Conservation (phyloP, 2,113 vertebrate species). For the Gallinago paraguaiae region DNA sequence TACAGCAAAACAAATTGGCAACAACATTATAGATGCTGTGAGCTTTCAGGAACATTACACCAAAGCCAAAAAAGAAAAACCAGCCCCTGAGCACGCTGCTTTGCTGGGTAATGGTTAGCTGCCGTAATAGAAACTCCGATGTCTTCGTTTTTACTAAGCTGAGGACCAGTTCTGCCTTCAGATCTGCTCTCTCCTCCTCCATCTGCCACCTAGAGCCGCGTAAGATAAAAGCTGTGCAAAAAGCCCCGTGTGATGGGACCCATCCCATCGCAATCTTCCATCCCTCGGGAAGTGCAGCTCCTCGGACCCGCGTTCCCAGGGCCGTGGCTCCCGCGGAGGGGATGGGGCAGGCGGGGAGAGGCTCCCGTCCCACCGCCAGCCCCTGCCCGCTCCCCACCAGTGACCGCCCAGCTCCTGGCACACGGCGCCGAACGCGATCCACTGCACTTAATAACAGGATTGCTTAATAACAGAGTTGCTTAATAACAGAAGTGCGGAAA, state of each 20-base stretch:
- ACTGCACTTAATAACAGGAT: neutral
- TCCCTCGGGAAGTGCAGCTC: neutral
- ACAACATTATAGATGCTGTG: constrained; percentile 1
- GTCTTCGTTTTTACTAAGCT: neutral
- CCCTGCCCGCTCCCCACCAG: neutral
- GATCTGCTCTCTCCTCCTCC: neutral
- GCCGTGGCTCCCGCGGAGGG: rapidly evolving
- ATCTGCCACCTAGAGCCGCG: neutral
- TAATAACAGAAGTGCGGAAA: constrained; percentile 23
- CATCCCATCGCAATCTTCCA: neutral
- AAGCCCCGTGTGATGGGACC: neutral
- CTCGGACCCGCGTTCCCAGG: neutral
- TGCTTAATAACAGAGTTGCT: constrained; percentile 47
- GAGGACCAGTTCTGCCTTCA: neutral
- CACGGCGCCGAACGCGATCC: neutral
- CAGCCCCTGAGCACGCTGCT: neutral
- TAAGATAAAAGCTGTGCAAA: neutral
- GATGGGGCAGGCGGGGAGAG: rapidly evolving
- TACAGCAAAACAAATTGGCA: constrained; percentile 44
- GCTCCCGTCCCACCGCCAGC: rapidly evolving
- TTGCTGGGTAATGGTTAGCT: neutral
- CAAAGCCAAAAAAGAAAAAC: neutral
- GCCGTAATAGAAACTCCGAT: neutral
- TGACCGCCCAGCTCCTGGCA: neutral
- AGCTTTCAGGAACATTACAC: constrained; percentile 40